A percentile compares a stretch with the other conserved stretches of the same genome.
These are phyloP conservation scores for Heliothis peltigera DNA, from an alignment of 2,888 invertebrate species.

Conservation along the genomic window DNA sequence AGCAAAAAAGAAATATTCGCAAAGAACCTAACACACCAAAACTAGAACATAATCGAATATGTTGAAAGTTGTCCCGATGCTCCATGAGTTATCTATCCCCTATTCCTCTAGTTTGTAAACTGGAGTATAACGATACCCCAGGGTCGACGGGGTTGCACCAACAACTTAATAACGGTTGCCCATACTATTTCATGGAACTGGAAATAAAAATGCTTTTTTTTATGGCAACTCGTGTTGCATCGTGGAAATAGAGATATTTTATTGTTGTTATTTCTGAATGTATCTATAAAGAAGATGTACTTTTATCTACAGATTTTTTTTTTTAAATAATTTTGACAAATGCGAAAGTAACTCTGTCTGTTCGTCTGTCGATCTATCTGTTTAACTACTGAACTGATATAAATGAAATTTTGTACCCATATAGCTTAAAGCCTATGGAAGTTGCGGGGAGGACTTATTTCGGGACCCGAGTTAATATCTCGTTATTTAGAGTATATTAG, in stretches of 20 bases:
- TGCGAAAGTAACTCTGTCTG: too few relatives aligned
- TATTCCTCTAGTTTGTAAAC: slow-evolving; percentile 38
- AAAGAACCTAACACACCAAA: background rate
- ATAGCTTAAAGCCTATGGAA: too few relatives aligned
- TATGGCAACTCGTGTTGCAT: slow-evolving; percentile 8
- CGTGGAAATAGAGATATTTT: background rate
- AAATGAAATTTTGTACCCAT: too few relatives aligned
- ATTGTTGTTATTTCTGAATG: background rate
- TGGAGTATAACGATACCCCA: slow-evolving; percentile 41
- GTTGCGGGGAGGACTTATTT: too few relatives aligned
- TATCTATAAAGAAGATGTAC: too few relatives aligned
- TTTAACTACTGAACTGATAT: too few relatives aligned
- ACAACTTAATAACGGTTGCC: slow-evolving; percentile 44
- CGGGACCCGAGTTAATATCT: too few relatives aligned
- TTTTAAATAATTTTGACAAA: too few relatives aligned
- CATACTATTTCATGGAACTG: slow-evolving; percentile 19
- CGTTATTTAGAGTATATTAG: too few relatives aligned
- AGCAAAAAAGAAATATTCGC: too few relatives aligned
- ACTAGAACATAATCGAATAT: slow-evolving; percentile 3
- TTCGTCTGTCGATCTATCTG: too few relatives aligned
- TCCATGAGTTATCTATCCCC: slow-evolving; percentile 38
- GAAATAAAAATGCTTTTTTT: slow-evolving; percentile 26
- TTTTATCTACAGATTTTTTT: too few relatives aligned
- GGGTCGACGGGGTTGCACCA: slow-evolving; percentile 33
- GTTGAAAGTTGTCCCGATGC: slow-evolving; percentile 30